Evolutionary conservation across 2,113 vertebrate species (phyloP).

Genomic region (Trogon melanurus): DNA sequence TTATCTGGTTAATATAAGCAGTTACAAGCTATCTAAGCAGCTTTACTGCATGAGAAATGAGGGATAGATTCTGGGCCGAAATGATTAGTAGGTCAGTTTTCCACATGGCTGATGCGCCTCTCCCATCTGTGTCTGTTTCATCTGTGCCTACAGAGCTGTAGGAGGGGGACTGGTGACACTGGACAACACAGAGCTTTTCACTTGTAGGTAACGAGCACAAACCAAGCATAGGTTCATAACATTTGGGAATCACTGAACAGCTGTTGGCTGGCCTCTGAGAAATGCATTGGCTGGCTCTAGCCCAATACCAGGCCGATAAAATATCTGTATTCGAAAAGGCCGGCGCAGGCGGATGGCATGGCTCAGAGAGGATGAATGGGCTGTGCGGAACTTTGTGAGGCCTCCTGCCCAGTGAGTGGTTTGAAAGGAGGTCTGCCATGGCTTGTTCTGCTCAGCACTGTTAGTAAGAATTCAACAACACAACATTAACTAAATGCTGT

Average conservation of each 20-base stretch:
- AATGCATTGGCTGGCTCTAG: not conserved
- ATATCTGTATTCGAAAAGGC: not conserved
- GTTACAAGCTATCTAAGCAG: conserved; percentile 21
- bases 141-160: not conserved
- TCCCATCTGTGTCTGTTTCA: conserved; percentile 24
- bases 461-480: not conserved
- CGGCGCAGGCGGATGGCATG: not conserved
- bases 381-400: not conserved
- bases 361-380: not conserved
- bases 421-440: not conserved
- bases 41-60: conserved; percentile 41
- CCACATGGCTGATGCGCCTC: not conserved
- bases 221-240: not conserved
- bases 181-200: not conserved
- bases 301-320: not conserved
- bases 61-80: not conserved
- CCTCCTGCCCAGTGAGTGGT: not conserved
- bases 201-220: not conserved
- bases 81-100: conserved; percentile 57
- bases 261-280: conserved; percentile 9
- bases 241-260: not conserved
- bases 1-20: not conserved
- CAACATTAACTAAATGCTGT: not conserved
- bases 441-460: not conserved
- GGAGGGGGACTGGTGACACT: not conserved